Evolutionary conservation across 2,888 invertebrate genomes (phyloP).

Genomic region (Drosophila pseudotakahashii): DNA sequence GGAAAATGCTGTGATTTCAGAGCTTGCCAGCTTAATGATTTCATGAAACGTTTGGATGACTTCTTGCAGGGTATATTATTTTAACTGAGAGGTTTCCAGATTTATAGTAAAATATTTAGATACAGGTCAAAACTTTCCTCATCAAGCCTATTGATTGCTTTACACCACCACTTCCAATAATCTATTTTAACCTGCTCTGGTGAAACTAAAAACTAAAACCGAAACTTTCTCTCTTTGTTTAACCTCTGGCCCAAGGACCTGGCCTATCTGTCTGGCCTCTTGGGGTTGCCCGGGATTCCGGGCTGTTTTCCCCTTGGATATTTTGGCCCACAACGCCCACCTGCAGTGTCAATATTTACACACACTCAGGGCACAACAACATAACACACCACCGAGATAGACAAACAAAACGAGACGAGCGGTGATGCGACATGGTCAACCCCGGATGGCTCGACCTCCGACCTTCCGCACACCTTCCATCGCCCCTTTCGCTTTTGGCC

Average conservation of each 20-base stretch:
- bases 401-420: constrained; percentile 43
- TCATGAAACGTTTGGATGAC: constrained; percentile 21
- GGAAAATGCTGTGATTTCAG: constrained; percentile 21
- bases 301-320: constrained; percentile 2
- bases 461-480: constrained; percentile 6
- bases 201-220: background rate
- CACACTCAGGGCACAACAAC: constrained; percentile 33
- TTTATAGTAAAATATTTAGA: background rate
- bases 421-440: constrained; percentile 39
- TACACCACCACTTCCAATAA: constrained; percentile 4
- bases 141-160: constrained; percentile 11
- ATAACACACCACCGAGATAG: constrained; percentile 22
- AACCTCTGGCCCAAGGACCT: constrained; percentile 15
- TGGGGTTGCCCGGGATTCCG: constrained; percentile 15
- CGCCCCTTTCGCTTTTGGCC: constrained; percentile 7
- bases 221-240: constrained; percentile 16
- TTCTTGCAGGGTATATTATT: too few relatives aligned
- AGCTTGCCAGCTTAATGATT: constrained; percentile 19
- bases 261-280: constrained; percentile 19
- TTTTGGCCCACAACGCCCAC: constrained; percentile 44
- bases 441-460: constrained; percentile 3
- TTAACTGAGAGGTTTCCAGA: too few relatives aligned
- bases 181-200: background rate
- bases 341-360: constrained; percentile 71
- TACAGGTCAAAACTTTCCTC: background rate